phyloP scores from a whole-genome alignment of 1,140 invertebrate genomes.

The Atta texana region DNA sequence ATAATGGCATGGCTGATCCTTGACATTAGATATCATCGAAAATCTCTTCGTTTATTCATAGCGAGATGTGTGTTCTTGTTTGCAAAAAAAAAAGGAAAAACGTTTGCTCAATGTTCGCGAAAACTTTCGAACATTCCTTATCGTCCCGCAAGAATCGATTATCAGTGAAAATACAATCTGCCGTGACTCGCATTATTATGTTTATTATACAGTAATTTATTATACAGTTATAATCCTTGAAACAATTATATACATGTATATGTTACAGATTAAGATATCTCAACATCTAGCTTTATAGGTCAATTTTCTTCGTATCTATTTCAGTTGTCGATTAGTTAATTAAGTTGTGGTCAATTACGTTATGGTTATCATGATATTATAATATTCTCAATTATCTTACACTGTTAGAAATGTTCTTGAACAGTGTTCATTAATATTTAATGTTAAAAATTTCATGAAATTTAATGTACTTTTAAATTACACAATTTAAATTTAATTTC shows the following conservation, averaged over 20 bases:
- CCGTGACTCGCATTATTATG: conserved; percentile 48
- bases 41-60: conserved; percentile 48
- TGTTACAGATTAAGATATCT: conserved; percentile 37
- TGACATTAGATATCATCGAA: conserved; percentile 45
- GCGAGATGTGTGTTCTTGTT: conserved; percentile 69
- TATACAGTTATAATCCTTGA: conserved; percentile 42
- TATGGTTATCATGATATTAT: not conserved
- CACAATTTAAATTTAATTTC: too few species aligned
- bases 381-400: not conserved
- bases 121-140: conserved; percentile 23
- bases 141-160: not conserved
- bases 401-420: too few species aligned
- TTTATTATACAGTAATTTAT: conserved; percentile 49
- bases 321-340: not conserved
- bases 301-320: not conserved
- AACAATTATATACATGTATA: conserved; percentile 26
- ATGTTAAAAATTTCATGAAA: too few species aligned
- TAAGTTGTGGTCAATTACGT: not conserved
- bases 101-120: conserved; percentile 61
- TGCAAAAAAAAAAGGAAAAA: conserved; percentile 16
- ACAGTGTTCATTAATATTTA: too few species aligned
- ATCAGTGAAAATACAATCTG: conserved; percentile 52
- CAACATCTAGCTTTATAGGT: conserved; percentile 62
- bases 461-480: too few species aligned
- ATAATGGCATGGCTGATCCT: conserved; percentile 56